Evolutionary conservation across 2,113 vertebrate species (phyloP).

Genomic region (Rallus limicola): DNA sequence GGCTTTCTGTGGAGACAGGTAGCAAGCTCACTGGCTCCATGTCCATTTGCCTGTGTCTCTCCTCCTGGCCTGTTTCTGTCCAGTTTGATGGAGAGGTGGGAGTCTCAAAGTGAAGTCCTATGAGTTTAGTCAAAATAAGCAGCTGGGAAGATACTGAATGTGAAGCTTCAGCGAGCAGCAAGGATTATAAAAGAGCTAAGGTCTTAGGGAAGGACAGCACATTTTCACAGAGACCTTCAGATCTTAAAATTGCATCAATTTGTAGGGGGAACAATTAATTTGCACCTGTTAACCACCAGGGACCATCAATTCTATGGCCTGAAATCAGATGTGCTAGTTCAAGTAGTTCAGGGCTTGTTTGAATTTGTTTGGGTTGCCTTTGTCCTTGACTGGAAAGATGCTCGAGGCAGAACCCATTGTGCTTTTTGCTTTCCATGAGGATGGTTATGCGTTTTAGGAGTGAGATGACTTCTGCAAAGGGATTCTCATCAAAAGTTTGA

Average conservation of each 20-base stretch:
- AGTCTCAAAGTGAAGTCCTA: not conserved
- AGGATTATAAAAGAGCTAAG: not conserved
- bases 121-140: not conserved
- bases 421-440: not conserved
- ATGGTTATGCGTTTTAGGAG: not conserved
- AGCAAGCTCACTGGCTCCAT: not conserved
- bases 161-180: not conserved
- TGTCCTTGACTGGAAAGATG: rapidly evolving
- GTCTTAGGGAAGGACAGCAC: not conserved
- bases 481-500: not conserved
- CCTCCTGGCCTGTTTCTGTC: not conserved
- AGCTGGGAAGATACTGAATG: not conserved
- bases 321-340: not conserved
- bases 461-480: not conserved
- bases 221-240: not conserved
- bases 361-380: not conserved
- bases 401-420: not conserved
- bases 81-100: not conserved
- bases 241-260: not conserved
- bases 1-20: not conserved
- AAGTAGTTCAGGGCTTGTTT: not conserved
- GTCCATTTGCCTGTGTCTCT: not conserved
- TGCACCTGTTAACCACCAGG: not conserved
- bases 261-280: not conserved
- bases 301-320: not conserved